phyloP scores from a whole-genome alignment of 2,797 vertebrate genomes.

The Xenentodon cancila region DNA sequence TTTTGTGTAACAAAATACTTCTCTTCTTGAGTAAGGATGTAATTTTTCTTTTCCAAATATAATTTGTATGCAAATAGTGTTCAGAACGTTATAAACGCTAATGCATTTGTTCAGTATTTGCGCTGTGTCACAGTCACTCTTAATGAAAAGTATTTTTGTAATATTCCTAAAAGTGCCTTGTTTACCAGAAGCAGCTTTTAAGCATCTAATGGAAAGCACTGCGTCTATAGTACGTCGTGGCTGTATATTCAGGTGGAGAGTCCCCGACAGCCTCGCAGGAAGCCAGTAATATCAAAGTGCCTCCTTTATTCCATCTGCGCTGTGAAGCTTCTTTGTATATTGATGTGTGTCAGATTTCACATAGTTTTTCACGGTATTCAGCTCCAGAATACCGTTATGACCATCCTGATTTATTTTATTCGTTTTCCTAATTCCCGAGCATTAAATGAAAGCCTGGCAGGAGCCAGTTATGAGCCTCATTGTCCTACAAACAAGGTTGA shows the following conservation, averaged over 20 bases:
- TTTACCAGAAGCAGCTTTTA: not conserved
- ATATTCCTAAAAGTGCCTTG: not conserved
- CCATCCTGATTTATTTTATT: not conserved
- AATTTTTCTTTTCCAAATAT: not conserved
- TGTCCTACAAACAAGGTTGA: too few species aligned
- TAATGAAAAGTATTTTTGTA: not conserved
- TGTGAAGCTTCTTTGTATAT: conserved; percentile 14
- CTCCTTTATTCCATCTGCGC: conserved; percentile 20
- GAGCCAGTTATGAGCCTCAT: too few species aligned
- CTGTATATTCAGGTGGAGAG: conserved; percentile 4
- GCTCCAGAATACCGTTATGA: not conserved
- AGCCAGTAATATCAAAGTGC: conserved; percentile 21
- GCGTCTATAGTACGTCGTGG: not conserved
- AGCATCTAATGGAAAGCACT: not conserved
- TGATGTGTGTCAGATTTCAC: conserved; percentile 16
- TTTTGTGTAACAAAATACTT: not conserved
- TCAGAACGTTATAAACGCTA: not conserved
- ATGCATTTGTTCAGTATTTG: not conserved
- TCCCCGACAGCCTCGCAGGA: conserved; percentile 7
- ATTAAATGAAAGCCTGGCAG: too few species aligned
- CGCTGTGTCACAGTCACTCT: not conserved
- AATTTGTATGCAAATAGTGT: not conserved
- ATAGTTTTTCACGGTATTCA: not conserved
- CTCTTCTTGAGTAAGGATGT: not conserved
- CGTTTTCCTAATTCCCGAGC: too few species aligned